A percentile compares a stretch with the other conserved stretches of the same genome.
Conservation (phyloP, 2,888 invertebrate species). For the Escarpia spicata region DNA sequence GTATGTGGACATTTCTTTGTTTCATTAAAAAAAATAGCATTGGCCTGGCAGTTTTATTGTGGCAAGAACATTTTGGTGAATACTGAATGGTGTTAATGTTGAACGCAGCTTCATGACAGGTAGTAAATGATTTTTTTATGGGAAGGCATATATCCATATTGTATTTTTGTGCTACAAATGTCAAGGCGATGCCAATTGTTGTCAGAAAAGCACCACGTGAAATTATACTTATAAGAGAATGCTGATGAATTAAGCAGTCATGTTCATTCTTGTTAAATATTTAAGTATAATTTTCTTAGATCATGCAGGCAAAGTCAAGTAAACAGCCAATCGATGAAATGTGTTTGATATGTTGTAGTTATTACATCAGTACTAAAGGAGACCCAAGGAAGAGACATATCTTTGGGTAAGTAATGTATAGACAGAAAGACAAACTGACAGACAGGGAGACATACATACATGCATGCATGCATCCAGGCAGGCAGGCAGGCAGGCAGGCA, state of each 20-base stretch:
- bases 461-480: too few species aligned
- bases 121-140: background rate
- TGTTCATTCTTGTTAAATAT: too few species aligned
- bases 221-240: too few species aligned
- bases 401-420: slow-evolving; percentile 70
- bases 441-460: too few species aligned
- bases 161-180: background rate
- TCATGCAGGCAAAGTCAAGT: background rate
- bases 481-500: too few species aligned
- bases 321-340: slow-evolving; percentile 18
- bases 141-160: background rate
- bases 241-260: too few species aligned
- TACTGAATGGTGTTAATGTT: background rate
- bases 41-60: background rate
- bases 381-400: slow-evolving; percentile 87
- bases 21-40: too few species aligned
- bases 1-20: background rate
- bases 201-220: background rate
- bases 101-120: background rate
- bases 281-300: too few species aligned
- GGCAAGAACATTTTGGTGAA: background rate
- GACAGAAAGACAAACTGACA: background rate
- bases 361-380: slow-evolving; percentile 72
- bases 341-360: slow-evolving; percentile 60
- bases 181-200: background rate